These are phyloP conservation scores for Sisyra nigra DNA, from an alignment of 2,888 invertebrate genomes.

Conservation along the genomic window DNA sequence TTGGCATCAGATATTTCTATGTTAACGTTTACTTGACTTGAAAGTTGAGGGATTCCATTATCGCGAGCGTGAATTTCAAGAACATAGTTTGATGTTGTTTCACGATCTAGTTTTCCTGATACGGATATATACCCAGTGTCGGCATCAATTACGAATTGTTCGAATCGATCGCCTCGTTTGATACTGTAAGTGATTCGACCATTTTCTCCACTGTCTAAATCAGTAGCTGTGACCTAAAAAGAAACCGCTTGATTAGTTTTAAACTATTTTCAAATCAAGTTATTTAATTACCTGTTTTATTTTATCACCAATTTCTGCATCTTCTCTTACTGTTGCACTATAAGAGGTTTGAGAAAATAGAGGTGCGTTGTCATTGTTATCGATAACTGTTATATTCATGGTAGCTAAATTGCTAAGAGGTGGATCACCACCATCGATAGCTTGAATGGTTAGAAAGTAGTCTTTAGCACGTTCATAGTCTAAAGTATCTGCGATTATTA, in stretches of 20 bases:
- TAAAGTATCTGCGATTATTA: slow-evolving; percentile 59
- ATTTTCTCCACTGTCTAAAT: slow-evolving; percentile 69
- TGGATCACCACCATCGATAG: slow-evolving; percentile 76
- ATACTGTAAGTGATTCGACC: slow-evolving; percentile 65
- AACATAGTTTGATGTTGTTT: slow-evolving; percentile 57
- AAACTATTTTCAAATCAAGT: neutral
- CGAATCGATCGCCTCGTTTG: slow-evolving; percentile 55
- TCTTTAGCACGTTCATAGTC: slow-evolving; percentile 79
- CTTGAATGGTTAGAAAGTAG: slow-evolving; percentile 79
- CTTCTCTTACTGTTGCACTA: slow-evolving; percentile 61
- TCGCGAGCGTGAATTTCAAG: slow-evolving; percentile 72
- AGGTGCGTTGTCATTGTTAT: slow-evolving; percentile 80
- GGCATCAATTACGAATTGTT: slow-evolving; percentile 64
- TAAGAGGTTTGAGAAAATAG: slow-evolving; percentile 63
- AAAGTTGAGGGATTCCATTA: slow-evolving; percentile 59
- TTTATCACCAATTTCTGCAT: slow-evolving; percentile 52
- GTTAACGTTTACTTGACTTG: slow-evolving; percentile 54
- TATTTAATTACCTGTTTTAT: slow-evolving; percentile 45
- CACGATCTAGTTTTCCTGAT: slow-evolving; percentile 62
- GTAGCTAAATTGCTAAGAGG: slow-evolving; percentile 79
- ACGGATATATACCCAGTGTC: slow-evolving; percentile 64
- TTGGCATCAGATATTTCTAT: slow-evolving; percentile 80
- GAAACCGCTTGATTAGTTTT: slow-evolving; percentile 8
- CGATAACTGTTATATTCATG: slow-evolving; percentile 69
- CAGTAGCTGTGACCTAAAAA: slow-evolving; percentile 53